phyloP scores from a whole-genome alignment of 2,797 vertebrate species.

The Sebastes diaconus region DNA sequence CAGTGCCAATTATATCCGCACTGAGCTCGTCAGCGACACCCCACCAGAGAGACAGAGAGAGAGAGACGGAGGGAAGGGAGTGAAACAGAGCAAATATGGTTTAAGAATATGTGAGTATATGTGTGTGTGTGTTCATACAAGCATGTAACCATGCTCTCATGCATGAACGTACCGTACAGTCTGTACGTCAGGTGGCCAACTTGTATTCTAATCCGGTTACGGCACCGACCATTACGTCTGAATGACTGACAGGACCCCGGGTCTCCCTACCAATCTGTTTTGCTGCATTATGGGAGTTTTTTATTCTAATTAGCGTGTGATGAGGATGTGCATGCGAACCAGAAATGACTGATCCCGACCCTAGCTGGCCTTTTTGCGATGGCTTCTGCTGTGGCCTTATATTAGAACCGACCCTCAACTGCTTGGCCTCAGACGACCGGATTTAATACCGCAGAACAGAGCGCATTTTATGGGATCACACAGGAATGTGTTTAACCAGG shows the following conservation, averaged over 20 bases:
- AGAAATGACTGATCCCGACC: not conserved
- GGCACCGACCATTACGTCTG: not conserved
- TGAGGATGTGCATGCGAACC: not conserved
- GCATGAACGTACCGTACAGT: slow-evolving; percentile 8
- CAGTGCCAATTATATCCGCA: slow-evolving; percentile 70
- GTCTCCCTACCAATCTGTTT: not conserved
- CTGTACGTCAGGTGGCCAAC: slow-evolving; percentile 40
- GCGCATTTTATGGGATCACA: slow-evolving; percentile 9
- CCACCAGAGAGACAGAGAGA: slow-evolving; percentile 45
- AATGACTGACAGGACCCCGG: slow-evolving; percentile 19
- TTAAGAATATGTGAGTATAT: slow-evolving; percentile 28
- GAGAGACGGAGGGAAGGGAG: slow-evolving; percentile 18
- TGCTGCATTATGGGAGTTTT: not conserved
- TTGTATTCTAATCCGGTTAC: slow-evolving; percentile 15
- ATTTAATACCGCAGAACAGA: slow-evolving; percentile 4
- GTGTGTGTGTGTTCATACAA: slow-evolving; percentile 5
- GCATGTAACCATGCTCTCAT: slow-evolving; percentile 21
- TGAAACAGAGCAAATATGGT: slow-evolving; percentile 22
- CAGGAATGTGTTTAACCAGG: slow-evolving; percentile 22
- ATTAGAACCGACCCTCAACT: not conserved
- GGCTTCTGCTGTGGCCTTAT: not conserved
- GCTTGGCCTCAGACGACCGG: not conserved
- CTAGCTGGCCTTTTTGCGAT: not conserved
- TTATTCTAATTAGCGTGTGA: not conserved
- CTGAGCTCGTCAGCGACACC: slow-evolving; percentile 48